Percentiles rank a stretch among this genome's conserved stretches.
Conservation (phyloP, 2,113 vertebrate species). For the Cichladusa arquata region DNA sequence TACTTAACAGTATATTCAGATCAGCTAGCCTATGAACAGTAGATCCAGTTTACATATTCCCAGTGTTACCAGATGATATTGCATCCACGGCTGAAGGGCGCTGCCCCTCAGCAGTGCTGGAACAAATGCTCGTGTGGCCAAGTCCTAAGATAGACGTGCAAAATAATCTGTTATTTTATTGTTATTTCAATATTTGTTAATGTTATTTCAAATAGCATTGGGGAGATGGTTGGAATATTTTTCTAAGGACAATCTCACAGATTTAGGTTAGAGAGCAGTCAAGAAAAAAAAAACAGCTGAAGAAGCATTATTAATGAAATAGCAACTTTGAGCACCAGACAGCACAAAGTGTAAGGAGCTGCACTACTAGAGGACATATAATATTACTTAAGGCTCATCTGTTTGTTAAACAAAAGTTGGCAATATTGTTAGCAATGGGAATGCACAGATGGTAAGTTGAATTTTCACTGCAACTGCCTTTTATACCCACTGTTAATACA, state of each 20-base stretch:
- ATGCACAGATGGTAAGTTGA: conserved; percentile 15
- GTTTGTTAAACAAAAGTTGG: conserved; percentile 52
- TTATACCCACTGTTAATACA: neutral
- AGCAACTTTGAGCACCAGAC: neutral
- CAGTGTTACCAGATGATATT: neutral
- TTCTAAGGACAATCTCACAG: neutral
- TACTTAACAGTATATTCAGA: neutral
- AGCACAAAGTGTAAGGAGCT: neutral
- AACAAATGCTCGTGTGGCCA: neutral
- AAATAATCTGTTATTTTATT: neutral
- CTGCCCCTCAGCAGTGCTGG: neutral
- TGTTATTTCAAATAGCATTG: neutral
- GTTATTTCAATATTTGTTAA: neutral
- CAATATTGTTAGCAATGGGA: conserved; percentile 6
- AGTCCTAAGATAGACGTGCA: neutral
- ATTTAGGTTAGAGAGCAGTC: neutral
- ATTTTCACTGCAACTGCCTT: conserved; percentile 34
- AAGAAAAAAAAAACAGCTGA: neutral
- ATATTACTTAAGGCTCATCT: conserved; percentile 28
- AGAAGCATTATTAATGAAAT: neutral
- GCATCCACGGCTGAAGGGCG: neutral
- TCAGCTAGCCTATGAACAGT: neutral
- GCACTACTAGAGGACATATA: neutral
- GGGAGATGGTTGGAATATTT: neutral
- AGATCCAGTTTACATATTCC: neutral